Conservation (phyloP, 2,888 invertebrate genomes). For the Mesoligia furuncula region DNA sequence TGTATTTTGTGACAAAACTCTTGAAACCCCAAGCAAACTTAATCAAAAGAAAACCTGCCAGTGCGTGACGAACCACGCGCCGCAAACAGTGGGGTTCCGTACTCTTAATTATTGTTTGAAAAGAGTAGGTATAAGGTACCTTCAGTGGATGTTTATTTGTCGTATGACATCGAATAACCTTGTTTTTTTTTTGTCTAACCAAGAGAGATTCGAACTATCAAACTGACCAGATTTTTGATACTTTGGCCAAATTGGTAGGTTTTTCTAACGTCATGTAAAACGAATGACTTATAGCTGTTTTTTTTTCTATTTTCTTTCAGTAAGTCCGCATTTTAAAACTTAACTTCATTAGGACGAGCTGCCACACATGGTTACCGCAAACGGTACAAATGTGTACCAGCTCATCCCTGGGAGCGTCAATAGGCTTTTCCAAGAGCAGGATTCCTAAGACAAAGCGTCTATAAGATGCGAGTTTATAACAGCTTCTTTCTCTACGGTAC, state of each 20-base stretch:
- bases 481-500: neutral
- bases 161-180: too few relatives aligned
- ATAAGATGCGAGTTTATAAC: neutral
- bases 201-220: too few relatives aligned
- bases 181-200: too few relatives aligned
- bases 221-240: too few relatives aligned
- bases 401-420: neutral
- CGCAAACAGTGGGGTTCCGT: conserved; percentile 17
- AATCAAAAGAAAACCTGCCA: conserved; percentile 55
- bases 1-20: too few relatives aligned
- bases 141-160: too few relatives aligned
- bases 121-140: too few relatives aligned
- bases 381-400: neutral
- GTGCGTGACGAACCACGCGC: conserved; percentile 32
- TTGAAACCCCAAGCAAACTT: conserved; percentile 48
- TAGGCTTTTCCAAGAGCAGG: neutral
- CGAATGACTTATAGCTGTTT: neutral
- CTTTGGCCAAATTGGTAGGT: too few relatives aligned
- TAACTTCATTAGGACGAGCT: neutral
- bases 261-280: too few relatives aligned
- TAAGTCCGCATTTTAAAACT: neutral
- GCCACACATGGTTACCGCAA: neutral
- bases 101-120: neutral
- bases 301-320: neutral
- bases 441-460: neutral